phyloP scores from a whole-genome alignment of 2,113 vertebrate species.

The Bufo gargarizans region DNA sequence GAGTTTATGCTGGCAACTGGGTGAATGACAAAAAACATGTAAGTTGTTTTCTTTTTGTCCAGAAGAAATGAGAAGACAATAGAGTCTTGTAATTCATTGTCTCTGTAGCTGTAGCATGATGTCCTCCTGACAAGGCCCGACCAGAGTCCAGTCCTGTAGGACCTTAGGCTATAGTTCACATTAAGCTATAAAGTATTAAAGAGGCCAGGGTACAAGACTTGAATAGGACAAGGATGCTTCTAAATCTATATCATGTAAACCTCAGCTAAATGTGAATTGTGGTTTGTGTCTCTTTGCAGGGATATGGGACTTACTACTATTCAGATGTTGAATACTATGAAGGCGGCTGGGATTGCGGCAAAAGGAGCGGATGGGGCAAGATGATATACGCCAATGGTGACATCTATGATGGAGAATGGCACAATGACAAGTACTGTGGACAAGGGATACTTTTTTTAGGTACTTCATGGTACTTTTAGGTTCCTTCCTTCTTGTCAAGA shows the following conservation, averaged over 20 bases:
- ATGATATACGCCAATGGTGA: background rate
- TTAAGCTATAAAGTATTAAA: background rate
- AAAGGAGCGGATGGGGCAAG: constrained; percentile 2
- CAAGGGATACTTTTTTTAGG: background rate
- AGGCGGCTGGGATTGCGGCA: background rate
- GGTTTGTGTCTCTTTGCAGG: background rate
- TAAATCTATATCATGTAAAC: too few species aligned
- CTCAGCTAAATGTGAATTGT: background rate
- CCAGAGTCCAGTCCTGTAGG: background rate
- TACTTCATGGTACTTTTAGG: background rate
- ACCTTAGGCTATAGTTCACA: background rate
- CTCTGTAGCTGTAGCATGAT: too few species aligned
- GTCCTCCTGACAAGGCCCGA: too few species aligned
- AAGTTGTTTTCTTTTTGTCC: background rate
- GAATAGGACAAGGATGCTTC: too few species aligned
- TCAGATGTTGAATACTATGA: background rate
- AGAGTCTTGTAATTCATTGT: too few species aligned
- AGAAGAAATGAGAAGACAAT: too few species aligned
- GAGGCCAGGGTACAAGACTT: background rate
- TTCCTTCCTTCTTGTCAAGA: background rate
- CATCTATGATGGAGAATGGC: background rate
- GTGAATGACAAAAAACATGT: constrained; percentile 12
- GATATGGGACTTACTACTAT: background rate
- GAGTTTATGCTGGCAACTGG: background rate
- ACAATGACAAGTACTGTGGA: background rate